Evolutionary conservation across 2,888 invertebrate genomes (phyloP).

Genomic region (Ormyrus pomaceus): DNA sequence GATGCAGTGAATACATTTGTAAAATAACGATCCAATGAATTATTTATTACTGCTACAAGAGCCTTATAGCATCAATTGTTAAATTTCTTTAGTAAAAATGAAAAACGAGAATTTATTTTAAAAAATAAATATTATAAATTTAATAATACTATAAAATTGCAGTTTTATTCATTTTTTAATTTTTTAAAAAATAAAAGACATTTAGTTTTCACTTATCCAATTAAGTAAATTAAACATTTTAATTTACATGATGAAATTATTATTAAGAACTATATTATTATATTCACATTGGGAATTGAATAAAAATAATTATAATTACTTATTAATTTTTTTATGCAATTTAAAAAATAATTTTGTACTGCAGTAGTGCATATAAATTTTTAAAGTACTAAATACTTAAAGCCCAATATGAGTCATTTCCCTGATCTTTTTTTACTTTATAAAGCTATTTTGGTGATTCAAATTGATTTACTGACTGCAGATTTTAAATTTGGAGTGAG

Average conservation of each 20-base stretch:
- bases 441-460: conserved; percentile 18
- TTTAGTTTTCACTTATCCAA: too few species aligned
- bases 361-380: background rate
- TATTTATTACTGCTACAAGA: conserved; percentile 36
- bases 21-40: conserved; percentile 35
- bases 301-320: too few species aligned
- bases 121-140: too few species aligned
- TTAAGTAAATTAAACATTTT: too few species aligned
- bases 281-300: too few species aligned
- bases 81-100: background rate
- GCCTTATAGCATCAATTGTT: background rate
- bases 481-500: conserved; percentile 27
- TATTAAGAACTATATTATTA: too few species aligned
- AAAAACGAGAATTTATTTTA: background rate
- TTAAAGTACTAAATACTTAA: background rate
- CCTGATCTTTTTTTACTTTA: background rate
- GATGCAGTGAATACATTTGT: conserved; percentile 30
- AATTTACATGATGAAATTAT: too few species aligned
- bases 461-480: conserved; percentile 8
- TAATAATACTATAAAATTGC: too few species aligned
- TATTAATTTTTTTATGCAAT: too few species aligned
- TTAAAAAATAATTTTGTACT: background rate
- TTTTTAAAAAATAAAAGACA: too few species aligned
- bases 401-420: background rate
- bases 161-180: too few species aligned